Evolutionary conservation across 2,113 vertebrate species (phyloP), one percentile per base, ranked within the genome.

Genomic region (Vombatus ursinus): DNA sequence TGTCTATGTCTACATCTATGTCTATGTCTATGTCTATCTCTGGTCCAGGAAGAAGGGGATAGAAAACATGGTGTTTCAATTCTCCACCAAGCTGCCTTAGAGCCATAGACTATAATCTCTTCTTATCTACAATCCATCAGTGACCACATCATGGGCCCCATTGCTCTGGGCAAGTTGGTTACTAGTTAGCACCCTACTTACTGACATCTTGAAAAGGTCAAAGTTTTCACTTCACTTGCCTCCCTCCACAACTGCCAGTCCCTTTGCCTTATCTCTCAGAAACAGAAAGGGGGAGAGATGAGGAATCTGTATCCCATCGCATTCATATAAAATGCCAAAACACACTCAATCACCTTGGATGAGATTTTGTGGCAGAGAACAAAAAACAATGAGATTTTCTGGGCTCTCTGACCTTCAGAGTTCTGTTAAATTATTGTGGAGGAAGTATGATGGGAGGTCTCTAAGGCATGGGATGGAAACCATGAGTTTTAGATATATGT

Each of bases 251-350:
- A 31, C 44, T n/a, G 90, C 91, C 95, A 22, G 1, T 91, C 68
- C 84, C 61, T 91, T 95, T 94, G 28, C 57, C 92, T 96, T 94
- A 90, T 95, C 4, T 0, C 44, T 95, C 47, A 96, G 91, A 91
- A 52, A 93, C 28, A 31, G 31, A 57, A 28, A 57, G 6, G 50
- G 44, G 93, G 77, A 57, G 25, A 94, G 93, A 93, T 89, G 91
- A 90, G 84, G 49, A 31, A 0, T 0, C 92, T 96, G 25, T 11
- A 28, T 57, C 9, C 54, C 54, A 28, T 57, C 57, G 37, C 57
- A 12, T 31, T 68, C 31, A 37, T 31, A 61, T 61, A 16, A 61
- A 31, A 31, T 12, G 2, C 28, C 2, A 2, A 26, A 57, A 28
- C 25, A 26, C 28, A 31, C 31, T 31, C 11, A 10, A 28, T 31